Conservation (phyloP, 2,797 vertebrate species). For the Lacerta agilis region DNA sequence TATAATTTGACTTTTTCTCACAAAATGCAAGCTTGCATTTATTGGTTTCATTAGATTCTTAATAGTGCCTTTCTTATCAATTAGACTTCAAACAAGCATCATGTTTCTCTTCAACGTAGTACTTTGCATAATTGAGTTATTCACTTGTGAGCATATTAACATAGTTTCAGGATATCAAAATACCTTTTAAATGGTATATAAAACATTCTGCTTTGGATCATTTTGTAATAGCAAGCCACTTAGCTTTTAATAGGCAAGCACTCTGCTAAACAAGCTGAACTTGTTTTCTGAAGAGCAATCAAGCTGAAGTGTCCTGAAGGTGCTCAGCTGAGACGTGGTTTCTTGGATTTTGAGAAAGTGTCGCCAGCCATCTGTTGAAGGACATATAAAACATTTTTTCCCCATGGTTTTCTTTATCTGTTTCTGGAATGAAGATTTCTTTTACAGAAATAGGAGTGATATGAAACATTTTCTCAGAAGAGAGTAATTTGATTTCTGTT, state of each 20-base stretch:
- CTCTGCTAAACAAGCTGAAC: slow-evolving; percentile 21
- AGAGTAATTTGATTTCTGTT: background rate
- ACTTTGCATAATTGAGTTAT: background rate
- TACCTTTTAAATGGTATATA: background rate
- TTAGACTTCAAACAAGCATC: slow-evolving; percentile 44
- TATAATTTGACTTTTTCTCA: slow-evolving; percentile 69
- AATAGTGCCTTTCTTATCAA: slow-evolving; percentile 64
- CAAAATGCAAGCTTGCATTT: slow-evolving; percentile 69
- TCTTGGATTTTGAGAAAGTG: slow-evolving; percentile 15
- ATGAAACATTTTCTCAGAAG: background rate
- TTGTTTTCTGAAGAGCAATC: slow-evolving; percentile 13
- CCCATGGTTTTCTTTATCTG: background rate
- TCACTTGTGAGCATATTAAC: background rate
- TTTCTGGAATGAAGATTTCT: background rate
- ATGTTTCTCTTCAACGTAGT: background rate
- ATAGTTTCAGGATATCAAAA: slow-evolving; percentile 2
- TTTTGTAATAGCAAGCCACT: background rate
- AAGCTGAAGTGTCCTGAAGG: slow-evolving; percentile 7
- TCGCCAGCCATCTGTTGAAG: background rate
- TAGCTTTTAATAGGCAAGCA: background rate
- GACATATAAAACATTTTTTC: background rate
- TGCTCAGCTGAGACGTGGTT: background rate
- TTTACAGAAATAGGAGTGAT: background rate
- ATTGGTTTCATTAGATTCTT: slow-evolving; percentile 67
- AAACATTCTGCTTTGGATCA: background rate